Evolutionary conservation across 2,888 invertebrate species (phyloP), one percentile per base, ranked within the genome.

Genomic region (Priocnemis perturbator): DNA sequence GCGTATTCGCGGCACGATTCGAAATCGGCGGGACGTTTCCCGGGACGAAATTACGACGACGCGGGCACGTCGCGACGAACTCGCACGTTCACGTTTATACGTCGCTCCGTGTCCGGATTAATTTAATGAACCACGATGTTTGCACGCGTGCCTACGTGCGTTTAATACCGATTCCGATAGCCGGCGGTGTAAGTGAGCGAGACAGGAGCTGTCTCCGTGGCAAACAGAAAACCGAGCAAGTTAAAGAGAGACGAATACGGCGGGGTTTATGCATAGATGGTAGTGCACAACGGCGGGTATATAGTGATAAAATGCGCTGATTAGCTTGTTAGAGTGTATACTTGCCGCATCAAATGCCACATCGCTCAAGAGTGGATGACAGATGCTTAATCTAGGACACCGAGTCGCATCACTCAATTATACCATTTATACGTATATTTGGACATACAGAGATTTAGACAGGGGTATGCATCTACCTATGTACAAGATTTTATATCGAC

Each of bases 121-220:
- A 86, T 85, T 84, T 83, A 84, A 85, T 85, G 85, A 85, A 85
- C 79, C 81, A 69, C 80, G 72, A 77, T 76, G 81, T 79, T 79
- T 78, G 80, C 77, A 73, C 73, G 81, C 79, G 67, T 74, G 67
- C 59, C 76, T 79, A 77, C 79, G 79, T 79, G 79, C 77, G 62
- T 64, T 74, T 71, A 78, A 76, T 79, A 68, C 65, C 72, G 77
- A 79, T 79, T 68, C 55, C 55, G 20, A 44, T 61, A 44, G 60
- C 26, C 67, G 61, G 69, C 63, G 56, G 57, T 53, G 65, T 45
- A 62, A 11, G 19, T 14, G 7, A 58, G 44, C 58, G 45, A 58
- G 15, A 37, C 45, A 5, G 45, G 7, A 5, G 37, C 37, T 37
- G 37, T 11, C 19, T 37, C n/a, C 14, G 11, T 19, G 2, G 11